Percentiles rank a stretch among this genome's conserved stretches.
Conservation (phyloP, 2,113 vertebrate species). For the Otus sunia region DNA sequence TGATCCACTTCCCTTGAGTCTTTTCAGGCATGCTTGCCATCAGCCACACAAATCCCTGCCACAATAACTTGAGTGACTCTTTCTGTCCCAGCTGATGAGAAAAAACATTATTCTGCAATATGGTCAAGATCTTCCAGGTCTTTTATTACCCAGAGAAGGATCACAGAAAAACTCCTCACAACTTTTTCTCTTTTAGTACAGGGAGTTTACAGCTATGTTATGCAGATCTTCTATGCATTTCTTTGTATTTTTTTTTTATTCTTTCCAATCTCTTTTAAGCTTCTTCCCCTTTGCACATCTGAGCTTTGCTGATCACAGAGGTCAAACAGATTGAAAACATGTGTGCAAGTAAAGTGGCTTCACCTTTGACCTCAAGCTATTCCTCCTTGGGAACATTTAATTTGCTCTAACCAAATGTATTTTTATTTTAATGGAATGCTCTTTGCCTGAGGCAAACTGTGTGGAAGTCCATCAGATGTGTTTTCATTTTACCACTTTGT, state of each 20-base stretch:
- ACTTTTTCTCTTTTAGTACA: background rate
- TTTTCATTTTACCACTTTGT: slow-evolving; percentile 66
- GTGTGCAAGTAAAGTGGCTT: slow-evolving; percentile 61
- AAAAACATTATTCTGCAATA: background rate
- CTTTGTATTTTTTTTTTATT: slow-evolving; percentile 24
- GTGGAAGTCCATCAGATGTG: slow-evolving; percentile 64
- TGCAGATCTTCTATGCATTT: background rate
- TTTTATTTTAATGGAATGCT: slow-evolving; percentile 69
- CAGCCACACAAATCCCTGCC: background rate
- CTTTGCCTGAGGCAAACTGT: slow-evolving; percentile 61
- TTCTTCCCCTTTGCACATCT: slow-evolving; percentile 49
- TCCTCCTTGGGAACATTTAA: slow-evolving; percentile 66
- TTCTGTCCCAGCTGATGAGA: background rate
- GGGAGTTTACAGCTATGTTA: background rate
- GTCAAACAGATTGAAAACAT: slow-evolving; percentile 70
- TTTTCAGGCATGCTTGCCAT: background rate
- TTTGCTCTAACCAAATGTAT: slow-evolving; percentile 67
- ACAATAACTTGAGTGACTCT: background rate
- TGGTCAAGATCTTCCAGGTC: background rate
- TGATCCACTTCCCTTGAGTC: background rate
- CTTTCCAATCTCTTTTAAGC: slow-evolving; percentile 13
- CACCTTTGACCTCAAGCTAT: slow-evolving; percentile 65
- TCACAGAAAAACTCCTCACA: background rate
- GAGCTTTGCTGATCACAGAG: slow-evolving; percentile 64
- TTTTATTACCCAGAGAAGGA: background rate